phyloP scores from a whole-genome alignment of 2,797 vertebrate genomes.

The Eulemur coronatus region DNA sequence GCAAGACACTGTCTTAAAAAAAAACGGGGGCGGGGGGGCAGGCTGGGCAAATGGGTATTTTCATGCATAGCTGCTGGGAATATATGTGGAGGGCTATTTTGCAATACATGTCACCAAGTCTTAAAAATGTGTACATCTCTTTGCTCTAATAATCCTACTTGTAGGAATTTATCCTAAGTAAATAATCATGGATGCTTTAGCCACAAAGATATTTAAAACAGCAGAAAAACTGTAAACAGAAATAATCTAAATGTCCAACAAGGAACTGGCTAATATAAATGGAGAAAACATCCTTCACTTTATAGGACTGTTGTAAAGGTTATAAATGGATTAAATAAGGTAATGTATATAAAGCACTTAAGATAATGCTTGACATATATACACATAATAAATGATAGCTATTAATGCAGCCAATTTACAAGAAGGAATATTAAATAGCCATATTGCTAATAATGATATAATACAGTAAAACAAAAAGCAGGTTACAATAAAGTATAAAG shows the following conservation, averaged over 20 bases:
- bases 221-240: background rate
- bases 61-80: background rate
- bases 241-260: background rate
- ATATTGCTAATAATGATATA: background rate
- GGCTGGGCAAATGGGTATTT: background rate
- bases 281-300: background rate
- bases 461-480: background rate
- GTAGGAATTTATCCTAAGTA: background rate
- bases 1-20: background rate
- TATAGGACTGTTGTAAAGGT: background rate
- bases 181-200: background rate
- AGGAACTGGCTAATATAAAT: background rate
- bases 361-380: background rate
- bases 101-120: background rate
- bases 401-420: background rate
- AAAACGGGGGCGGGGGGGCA: rapidly evolving
- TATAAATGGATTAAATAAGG: background rate
- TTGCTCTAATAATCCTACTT: background rate
- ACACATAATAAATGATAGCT: background rate
- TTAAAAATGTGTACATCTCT: background rate
- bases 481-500: background rate
- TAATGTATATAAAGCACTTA: background rate
- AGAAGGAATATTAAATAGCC: background rate
- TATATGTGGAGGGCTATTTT: background rate
- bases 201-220: background rate